phyloP scores from a whole-genome alignment of 2,797 vertebrate genomes.

The Petrocephalus schoutedeni region DNA sequence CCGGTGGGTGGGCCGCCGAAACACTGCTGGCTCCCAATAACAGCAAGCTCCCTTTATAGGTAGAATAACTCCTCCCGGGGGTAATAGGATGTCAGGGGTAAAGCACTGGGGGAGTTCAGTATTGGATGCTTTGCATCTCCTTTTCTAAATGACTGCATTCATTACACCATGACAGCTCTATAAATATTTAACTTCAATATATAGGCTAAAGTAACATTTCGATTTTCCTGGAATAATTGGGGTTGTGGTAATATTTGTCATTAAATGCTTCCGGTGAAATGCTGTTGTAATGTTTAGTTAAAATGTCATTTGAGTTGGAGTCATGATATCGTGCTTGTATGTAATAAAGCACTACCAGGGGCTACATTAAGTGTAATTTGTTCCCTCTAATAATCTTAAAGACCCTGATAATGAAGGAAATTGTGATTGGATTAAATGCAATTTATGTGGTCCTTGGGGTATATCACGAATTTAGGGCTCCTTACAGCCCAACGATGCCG shows the following conservation, averaged over 20 bases:
- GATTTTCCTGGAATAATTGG: not conserved
- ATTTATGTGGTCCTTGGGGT: not conserved
- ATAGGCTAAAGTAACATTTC: not conserved
- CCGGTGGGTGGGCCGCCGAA: not conserved
- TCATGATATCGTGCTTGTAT: not conserved
- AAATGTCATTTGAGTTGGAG: not conserved
- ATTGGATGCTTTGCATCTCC: not conserved
- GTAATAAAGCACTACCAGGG: not conserved
- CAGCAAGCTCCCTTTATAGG: constrained; percentile 34
- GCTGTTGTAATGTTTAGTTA: not conserved
- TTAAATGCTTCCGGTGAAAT: not conserved
- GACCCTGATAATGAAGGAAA: not conserved
- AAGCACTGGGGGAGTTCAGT: not conserved
- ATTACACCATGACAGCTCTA: not conserved
- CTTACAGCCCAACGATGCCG: not conserved
- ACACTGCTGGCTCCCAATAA: not conserved
- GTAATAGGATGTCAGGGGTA: not conserved
- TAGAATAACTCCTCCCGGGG: constrained; percentile 29
- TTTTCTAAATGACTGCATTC: not conserved
- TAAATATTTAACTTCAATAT: constrained; percentile 11
- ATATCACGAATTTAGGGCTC: not conserved
- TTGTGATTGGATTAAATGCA: not conserved
- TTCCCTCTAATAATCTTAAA: not conserved
- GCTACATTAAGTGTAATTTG: not conserved
- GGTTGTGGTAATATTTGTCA: not conserved